Evolutionary conservation across 1,140 invertebrate species (phyloP).

Genomic region (Heliconius himera): DNA sequence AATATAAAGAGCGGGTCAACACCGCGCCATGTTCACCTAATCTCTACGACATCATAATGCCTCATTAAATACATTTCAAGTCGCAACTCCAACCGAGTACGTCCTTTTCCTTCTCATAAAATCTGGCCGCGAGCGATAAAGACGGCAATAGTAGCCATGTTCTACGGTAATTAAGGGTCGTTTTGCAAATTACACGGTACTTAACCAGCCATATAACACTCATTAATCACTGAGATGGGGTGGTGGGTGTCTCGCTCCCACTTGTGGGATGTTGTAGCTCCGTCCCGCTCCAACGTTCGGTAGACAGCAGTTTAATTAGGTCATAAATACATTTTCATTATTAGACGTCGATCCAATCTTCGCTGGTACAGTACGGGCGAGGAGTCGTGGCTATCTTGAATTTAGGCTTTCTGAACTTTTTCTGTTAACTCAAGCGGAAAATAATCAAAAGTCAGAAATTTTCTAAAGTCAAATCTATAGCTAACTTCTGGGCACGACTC

Average conservation of each 20-base stretch:
- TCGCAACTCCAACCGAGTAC: conserved; percentile 49
- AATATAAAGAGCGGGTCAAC: conserved; percentile 79
- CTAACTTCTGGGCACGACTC: no score
- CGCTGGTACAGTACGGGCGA: neutral
- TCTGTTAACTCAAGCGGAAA: no score
- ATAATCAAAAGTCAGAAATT: no score
- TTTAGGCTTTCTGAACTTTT: no score
- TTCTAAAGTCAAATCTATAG: no score
- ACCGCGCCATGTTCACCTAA: conserved; percentile 74
- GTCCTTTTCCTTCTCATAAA: conserved; percentile 52
- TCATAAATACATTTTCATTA: conserved; percentile 81
- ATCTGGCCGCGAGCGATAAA: conserved; percentile 52
- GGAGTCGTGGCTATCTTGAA: no score
- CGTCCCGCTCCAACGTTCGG: conserved; percentile 40
- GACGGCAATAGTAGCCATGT: conserved; percentile 72
- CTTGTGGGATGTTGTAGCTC: conserved; percentile 42
- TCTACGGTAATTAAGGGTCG: conserved; percentile 82
- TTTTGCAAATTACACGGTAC: conserved; percentile 84
- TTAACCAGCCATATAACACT: conserved; percentile 83
- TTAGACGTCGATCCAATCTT: conserved; percentile 49
- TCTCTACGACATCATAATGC: conserved; percentile 78
- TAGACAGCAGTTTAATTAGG: conserved; percentile 79
- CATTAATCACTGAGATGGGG: conserved; percentile 77
- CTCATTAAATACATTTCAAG: conserved; percentile 76
- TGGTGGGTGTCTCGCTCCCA: conserved; percentile 51